phyloP scores from a whole-genome alignment of 23 tunicate genomes.

The Botrylloides violaceus region DNA sequence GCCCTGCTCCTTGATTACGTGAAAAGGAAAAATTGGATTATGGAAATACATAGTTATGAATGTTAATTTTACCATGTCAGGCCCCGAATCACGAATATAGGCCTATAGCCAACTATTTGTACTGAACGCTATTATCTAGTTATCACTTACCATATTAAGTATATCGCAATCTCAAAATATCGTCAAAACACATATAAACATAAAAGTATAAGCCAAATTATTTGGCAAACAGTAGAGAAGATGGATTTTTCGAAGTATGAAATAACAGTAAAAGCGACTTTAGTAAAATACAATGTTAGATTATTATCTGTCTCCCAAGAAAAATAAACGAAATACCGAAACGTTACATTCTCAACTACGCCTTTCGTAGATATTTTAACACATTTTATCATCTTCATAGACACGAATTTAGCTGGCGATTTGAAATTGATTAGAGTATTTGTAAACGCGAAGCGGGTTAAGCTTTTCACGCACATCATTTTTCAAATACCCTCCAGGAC shows the following conservation, averaged over 20 bases:
- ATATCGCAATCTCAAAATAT: too few relatives aligned
- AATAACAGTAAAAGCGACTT: too few relatives aligned
- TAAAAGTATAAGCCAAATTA: too few relatives aligned
- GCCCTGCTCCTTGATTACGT: too few relatives aligned
- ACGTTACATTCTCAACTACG: background rate
- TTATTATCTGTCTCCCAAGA: background rate
- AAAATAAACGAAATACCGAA: background rate
- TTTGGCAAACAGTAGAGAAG: background rate
- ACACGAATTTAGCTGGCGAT: background rate
- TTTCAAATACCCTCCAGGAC: background rate
- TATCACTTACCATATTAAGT: too few relatives aligned
- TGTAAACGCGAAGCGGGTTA: background rate
- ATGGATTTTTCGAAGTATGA: background rate
- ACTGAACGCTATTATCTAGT: too few relatives aligned
- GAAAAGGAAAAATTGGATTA: too few relatives aligned
- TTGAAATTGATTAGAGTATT: background rate
- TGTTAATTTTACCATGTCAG: too few relatives aligned
- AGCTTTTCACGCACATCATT: background rate
- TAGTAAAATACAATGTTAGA: background rate
- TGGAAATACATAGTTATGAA: too few relatives aligned
- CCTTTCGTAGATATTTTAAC: background rate
- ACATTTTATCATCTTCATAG: background rate
- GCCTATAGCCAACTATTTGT: too few relatives aligned
- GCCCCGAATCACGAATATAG: too few relatives aligned
- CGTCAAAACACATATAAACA: too few relatives aligned